These are phyloP conservation scores for Xerus rutilus DNA, from an alignment of 2,797 vertebrate species.

Conservation along the genomic window DNA sequence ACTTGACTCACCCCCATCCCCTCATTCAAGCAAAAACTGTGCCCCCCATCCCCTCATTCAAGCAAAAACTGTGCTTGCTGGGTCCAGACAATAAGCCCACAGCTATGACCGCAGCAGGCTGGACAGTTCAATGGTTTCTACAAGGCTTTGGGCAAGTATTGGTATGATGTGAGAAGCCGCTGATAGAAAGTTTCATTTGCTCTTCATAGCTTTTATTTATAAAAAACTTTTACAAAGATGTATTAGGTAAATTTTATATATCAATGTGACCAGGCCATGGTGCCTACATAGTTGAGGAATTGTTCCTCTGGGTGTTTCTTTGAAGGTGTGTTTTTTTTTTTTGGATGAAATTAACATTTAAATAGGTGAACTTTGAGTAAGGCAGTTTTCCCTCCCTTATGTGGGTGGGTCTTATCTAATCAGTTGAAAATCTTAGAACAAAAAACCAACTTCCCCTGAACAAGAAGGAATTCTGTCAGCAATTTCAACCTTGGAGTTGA, in stretches of 20 bases:
- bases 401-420: neutral
- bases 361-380: neutral
- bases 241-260: neutral
- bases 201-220: neutral
- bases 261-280: neutral
- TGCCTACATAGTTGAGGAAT: neutral
- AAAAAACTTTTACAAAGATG: neutral
- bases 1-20: neutral
- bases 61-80: neutral
- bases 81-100: neutral
- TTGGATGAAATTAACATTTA: neutral
- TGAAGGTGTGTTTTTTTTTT: neutral
- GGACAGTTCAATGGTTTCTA: neutral
- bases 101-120: neutral
- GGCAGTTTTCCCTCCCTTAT: neutral
- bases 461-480: neutral
- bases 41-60: neutral
- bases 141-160: neutral
- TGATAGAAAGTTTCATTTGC: neutral
- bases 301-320: slow-evolving; percentile 1
- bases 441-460: neutral
- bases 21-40: neutral
- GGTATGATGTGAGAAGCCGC: neutral
- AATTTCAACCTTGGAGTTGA: neutral
- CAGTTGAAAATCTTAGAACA: neutral